These are phyloP conservation scores for Orcinus orca DNA, from an alignment of 2,113 vertebrate species.

Conservation along the genomic window DNA sequence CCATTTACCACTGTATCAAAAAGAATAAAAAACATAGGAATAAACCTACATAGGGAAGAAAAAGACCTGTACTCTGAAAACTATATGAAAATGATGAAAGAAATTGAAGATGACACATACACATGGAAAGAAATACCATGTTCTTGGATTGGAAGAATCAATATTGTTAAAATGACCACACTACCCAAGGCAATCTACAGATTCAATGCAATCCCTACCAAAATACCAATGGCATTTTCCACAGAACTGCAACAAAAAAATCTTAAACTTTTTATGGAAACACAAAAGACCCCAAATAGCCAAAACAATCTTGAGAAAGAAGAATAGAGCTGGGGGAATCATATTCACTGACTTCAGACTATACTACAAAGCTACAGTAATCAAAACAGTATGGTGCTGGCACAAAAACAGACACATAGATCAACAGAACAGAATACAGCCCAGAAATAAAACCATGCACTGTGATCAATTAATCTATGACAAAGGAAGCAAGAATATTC, in stretches of 20 bases:
- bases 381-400: neutral
- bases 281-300: neutral
- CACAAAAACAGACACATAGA: neutral
- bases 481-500: neutral
- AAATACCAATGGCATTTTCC: neutral
- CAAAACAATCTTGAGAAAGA: neutral
- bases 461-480: neutral
- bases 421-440: neutral
- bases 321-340: neutral
- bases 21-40: neutral
- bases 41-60: neutral
- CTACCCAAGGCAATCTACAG: neutral
- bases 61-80: neutral
- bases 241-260: neutral
- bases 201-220: neutral
- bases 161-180: neutral
- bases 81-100: neutral
- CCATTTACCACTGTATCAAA: neutral
- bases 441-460: neutral
- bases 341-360: neutral
- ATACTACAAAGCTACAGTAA: neutral
- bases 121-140: neutral
- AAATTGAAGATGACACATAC: neutral
- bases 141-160: neutral
- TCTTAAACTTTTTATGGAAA: neutral